phyloP scores from a whole-genome alignment of 2,113 vertebrate genomes.

The Eonycteris spelaea region DNA sequence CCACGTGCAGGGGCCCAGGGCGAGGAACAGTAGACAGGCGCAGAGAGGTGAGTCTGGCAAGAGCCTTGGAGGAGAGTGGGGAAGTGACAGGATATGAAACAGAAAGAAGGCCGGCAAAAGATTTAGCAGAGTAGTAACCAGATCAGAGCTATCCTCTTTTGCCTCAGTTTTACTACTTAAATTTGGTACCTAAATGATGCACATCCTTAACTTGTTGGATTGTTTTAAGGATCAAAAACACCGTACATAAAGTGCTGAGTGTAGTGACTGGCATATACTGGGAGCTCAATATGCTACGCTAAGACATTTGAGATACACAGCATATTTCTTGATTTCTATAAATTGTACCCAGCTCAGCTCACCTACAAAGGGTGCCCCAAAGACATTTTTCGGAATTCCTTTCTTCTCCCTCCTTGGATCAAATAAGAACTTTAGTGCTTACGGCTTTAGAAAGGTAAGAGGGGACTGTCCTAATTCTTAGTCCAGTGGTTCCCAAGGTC shows the following conservation, averaged over 20 bases:
- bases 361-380: not conserved
- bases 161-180: not conserved
- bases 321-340: not conserved
- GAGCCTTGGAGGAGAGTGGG: not conserved
- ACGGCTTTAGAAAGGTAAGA: not conserved
- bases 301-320: not conserved
- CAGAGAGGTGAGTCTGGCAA: not conserved
- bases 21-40: not conserved
- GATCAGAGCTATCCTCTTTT: not conserved
- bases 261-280: not conserved
- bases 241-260: not conserved
- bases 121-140: not conserved
- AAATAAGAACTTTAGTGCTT: not conserved
- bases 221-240: not conserved
- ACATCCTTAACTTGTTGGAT: not conserved
- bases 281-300: not conserved
- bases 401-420: not conserved
- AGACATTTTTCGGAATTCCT: not conserved
- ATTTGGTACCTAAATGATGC: not conserved
- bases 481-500: not conserved
- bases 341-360: not conserved
- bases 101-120: not conserved
- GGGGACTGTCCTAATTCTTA: not conserved
- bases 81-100: not conserved
- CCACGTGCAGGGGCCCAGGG: rapidly evolving